Evolutionary conservation across 2,113 vertebrate species (phyloP), one percentile per base, ranked within the genome.

Genomic region (Malurus melanocephalus): DNA sequence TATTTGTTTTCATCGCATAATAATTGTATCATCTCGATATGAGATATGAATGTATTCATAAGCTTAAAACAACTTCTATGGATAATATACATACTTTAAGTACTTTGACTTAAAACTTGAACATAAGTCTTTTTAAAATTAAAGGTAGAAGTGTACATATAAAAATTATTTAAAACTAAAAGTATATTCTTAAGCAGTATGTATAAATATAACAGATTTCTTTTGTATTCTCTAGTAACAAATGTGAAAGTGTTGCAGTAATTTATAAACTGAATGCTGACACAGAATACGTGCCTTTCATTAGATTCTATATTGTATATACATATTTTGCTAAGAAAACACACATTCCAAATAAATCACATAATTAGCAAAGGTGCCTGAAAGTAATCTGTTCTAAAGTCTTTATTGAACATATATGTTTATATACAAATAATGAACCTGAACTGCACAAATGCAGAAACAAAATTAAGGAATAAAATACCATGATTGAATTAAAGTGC

Each of bases 181-280:
- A 97, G 96, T 96, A 97, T 98, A 96, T 96, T 97, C 89, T 96
- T 89, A 96, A 97, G 94, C 93, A 97, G 96, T 97, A 98, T 98
- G 97, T 98, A 98, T 98, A 98, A 98, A 99, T 98, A 98, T 98
- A 98, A 98, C 90, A 96, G 95, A 97, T 96, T 91, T 97, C 67
- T 71, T 96, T 95, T 93, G 94, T 95, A 94, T 97, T 96, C 97
- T 97, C 93, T 93, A 95, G 95, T 98, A 98, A 98, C 97, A 98
- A 98, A 98, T 98, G 97, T 96, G 97, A 98, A 97, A 98, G 97
- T 98, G 98, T 98, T 97, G 96, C 91, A 95, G 56, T 93, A 95
- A 96, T 95, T 97, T 95, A 95, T 93, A 95, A 97, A 96, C 57
- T 86, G 69, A 95, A 95, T 73, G 93, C 59, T 22, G 65, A 94